phyloP scores from a whole-genome alignment of 2,888 invertebrate genomes.

The Acronicta aceris region DNA sequence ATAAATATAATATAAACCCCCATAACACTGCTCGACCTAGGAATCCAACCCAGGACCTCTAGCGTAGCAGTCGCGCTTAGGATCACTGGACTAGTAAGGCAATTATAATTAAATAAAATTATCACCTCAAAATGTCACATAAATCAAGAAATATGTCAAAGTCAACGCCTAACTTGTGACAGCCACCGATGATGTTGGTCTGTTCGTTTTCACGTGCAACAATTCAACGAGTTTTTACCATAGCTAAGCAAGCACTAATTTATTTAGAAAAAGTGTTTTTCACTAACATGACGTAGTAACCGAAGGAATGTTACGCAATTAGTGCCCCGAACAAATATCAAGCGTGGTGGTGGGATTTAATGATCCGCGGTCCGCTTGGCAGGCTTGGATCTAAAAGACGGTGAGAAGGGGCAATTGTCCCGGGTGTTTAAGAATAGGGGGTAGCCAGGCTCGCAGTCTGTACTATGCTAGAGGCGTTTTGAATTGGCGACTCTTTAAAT shows the following conservation, averaged over 20 bases:
- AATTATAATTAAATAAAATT: slow-evolving; percentile 16
- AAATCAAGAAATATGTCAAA: slow-evolving; percentile 42
- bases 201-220: slow-evolving; percentile 53
- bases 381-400: too few relatives aligned
- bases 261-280: slow-evolving; percentile 49
- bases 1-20: too few relatives aligned
- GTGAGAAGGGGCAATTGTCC: too few relatives aligned
- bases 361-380: too few relatives aligned
- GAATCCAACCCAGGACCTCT: too few relatives aligned
- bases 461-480: too few relatives aligned
- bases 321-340: slow-evolving; percentile 9
- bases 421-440: too few relatives aligned
- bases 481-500: too few relatives aligned
- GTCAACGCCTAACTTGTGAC: slow-evolving; percentile 19
- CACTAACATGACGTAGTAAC: slow-evolving; percentile 24
- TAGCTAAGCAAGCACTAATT: slow-evolving; percentile 30
- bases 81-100: not conserved
- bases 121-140: not conserved
- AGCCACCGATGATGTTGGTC: slow-evolving; percentile 17
- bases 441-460: too few relatives aligned
- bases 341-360: not conserved
- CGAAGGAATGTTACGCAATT: slow-evolving; percentile 36
- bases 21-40: too few relatives aligned
- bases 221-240: slow-evolving; percentile 39
- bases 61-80: too few relatives aligned